These are phyloP conservation scores for Pammene fasciana DNA, from an alignment of 2,888 invertebrate species.

Conservation along the genomic window DNA sequence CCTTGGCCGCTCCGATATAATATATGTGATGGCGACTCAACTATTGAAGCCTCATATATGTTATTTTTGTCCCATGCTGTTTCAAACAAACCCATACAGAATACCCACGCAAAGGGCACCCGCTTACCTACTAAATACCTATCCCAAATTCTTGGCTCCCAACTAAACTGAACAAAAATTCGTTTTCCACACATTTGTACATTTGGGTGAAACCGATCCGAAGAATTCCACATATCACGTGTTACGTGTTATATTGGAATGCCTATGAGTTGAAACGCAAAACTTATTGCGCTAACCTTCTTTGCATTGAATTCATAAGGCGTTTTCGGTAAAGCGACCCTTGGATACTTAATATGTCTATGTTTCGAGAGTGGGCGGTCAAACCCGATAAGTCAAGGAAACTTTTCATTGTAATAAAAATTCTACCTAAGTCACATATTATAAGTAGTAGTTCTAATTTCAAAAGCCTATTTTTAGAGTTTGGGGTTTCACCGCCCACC, in stretches of 20 bases:
- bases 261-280: constrained; percentile 34
- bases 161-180: constrained; percentile 9
- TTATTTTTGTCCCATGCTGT: no score
- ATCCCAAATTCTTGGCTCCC: constrained; percentile 3
- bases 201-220: constrained; percentile 26
- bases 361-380: not conserved
- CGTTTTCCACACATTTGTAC: constrained; percentile 19
- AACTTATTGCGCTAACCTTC: constrained; percentile 36
- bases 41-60: no score
- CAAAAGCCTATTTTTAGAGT: no score
- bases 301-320: constrained; percentile 37
- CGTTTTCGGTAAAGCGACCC: constrained; percentile 21
- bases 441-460: no score
- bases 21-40: no score
- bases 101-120: constrained; percentile 7
- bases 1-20: no score
- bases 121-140: not conserved
- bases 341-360: constrained; percentile 5
- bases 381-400: no score
- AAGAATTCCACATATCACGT: constrained; percentile 30
- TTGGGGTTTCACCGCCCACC: no score
- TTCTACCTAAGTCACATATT: no score
- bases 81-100: not conserved
- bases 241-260: constrained; percentile 32
- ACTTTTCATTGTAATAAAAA: no score